Percentiles rank a stretch among this genome's conserved stretches.
Conservation (phyloP, 2,888 invertebrate species). For the Poecilus cupreus region DNA sequence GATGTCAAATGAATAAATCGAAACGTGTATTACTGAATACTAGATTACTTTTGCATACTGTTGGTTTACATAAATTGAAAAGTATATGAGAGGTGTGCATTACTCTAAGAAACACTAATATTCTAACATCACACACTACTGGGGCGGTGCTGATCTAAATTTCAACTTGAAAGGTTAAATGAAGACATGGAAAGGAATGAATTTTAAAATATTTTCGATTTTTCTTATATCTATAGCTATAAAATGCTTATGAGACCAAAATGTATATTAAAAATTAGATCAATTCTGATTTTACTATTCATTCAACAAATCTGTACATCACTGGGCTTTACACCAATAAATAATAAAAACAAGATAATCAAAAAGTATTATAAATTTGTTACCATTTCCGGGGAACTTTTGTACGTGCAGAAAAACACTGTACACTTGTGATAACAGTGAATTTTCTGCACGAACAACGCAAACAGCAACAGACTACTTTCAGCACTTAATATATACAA, state of each 20-base stretch:
- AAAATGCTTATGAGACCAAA: constrained; percentile 57
- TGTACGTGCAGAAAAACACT: too few species aligned
- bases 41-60: constrained; percentile 9
- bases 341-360: constrained; percentile 35
- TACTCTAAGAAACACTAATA: constrained; percentile 7
- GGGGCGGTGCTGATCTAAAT: constrained; percentile 32
- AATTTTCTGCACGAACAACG: too few species aligned
- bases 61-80: constrained; percentile 24
- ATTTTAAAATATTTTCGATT: constrained; percentile 47
- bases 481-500: too few species aligned
- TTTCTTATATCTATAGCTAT: constrained; percentile 47
- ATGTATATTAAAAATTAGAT: constrained; percentile 15
- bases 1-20: constrained; percentile 16
- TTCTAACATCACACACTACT: constrained; percentile 28
- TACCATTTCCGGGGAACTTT: too few species aligned
- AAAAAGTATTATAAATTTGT: neutral
- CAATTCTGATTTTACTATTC: constrained; percentile 32
- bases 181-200: constrained; percentile 50
- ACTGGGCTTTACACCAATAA: constrained; percentile 13
- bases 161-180: constrained; percentile 37
- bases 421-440: too few species aligned
- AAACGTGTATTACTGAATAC: neutral
- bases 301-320: neutral
- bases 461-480: too few species aligned
- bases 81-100: constrained; percentile 12